Conservation (phyloP, 2,113 vertebrate genomes). For the Cephalopterus ornatus region DNA sequence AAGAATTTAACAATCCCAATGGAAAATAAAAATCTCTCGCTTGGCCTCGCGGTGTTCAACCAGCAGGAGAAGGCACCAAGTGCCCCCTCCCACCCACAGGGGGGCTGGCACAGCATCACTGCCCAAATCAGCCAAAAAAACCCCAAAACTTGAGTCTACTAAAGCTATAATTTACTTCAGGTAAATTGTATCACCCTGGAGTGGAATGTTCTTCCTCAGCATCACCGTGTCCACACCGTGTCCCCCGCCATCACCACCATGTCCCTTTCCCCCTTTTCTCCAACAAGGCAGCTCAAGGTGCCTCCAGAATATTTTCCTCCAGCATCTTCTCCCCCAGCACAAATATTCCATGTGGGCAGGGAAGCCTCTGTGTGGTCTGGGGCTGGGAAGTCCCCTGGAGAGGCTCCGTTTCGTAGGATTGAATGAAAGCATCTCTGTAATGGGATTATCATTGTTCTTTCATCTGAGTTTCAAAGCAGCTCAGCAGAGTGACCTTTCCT, state of each 20-base stretch:
- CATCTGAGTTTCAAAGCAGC: background rate
- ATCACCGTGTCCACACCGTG: accelerated
- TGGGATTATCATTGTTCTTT: background rate
- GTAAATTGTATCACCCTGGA: background rate
- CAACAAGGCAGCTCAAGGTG: accelerated
- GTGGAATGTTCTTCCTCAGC: background rate
- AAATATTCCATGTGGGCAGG: background rate
- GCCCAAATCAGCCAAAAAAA: background rate
- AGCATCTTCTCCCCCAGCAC: background rate
- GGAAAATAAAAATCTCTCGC: background rate
- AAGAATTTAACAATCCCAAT: background rate
- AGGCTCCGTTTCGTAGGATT: background rate
- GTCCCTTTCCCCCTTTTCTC: background rate
- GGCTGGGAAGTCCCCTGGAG: background rate
- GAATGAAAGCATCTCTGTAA: background rate
- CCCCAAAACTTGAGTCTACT: background rate
- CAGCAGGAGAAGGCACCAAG: background rate
- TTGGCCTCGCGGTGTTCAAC: background rate
- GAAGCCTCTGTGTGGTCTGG: background rate
- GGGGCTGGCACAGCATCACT: background rate
- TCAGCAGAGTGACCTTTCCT: constrained; percentile 19
- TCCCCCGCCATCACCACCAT: background rate
- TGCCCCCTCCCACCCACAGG: background rate
- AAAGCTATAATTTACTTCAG: background rate
- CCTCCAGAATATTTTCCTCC: background rate